A percentile compares a stretch with the other conserved stretches of the same genome.
phyloP scores from a whole-genome alignment of 2,888 invertebrate species.

The Sinodicranocentrus sp. region DNA sequence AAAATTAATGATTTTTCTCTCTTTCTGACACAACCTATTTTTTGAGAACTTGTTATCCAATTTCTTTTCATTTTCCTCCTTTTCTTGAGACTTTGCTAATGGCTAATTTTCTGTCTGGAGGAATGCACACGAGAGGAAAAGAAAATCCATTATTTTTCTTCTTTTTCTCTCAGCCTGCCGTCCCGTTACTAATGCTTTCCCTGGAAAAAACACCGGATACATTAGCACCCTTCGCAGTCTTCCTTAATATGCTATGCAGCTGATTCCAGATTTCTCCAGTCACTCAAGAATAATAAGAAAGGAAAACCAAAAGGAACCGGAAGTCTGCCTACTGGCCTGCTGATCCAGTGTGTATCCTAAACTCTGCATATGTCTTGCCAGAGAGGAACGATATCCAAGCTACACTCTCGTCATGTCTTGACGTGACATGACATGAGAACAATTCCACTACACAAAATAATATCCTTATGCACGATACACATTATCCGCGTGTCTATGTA shows the following conservation, averaged over 20 bases:
- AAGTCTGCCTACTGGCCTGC: constrained; percentile 28
- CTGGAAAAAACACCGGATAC: constrained; percentile 15
- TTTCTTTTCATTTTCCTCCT: background rate
- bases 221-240: constrained; percentile 29
- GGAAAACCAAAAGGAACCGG: constrained; percentile 51
- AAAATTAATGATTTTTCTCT: constrained; percentile 20
- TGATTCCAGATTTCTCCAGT: constrained; percentile 21
- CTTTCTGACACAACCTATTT: too few relatives aligned
- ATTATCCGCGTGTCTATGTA: background rate
- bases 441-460: background rate
- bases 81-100: constrained; percentile 19
- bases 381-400: too few relatives aligned
- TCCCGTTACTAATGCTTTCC: too few relatives aligned
- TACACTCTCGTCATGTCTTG: constrained; percentile 24
- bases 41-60: too few relatives aligned
- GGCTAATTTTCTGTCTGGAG: constrained; percentile 32
- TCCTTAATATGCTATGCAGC: constrained; percentile 3
- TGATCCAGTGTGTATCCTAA: background rate
- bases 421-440: constrained; percentile 43
- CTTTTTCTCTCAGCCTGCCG: background rate
- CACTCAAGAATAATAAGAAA: constrained; percentile 34
- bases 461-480: too few relatives aligned
- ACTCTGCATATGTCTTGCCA: background rate
- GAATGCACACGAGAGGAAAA: background rate
- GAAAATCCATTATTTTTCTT: constrained; percentile 46